phyloP scores from a whole-genome alignment of 2,113 vertebrate genomes.

The Sceloporus tristichus region DNA sequence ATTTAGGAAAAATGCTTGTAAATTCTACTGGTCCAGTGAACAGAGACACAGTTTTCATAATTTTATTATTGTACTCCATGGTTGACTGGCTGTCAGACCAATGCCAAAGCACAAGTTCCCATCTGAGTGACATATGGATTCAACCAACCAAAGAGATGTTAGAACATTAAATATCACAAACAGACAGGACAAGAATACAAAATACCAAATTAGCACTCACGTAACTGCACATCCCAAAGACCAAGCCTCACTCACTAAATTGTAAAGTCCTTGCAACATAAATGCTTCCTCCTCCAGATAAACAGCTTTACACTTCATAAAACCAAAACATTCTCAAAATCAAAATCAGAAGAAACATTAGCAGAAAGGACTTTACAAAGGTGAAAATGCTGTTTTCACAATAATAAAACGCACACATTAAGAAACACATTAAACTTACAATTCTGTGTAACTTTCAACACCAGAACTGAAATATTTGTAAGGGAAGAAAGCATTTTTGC shows the following conservation, averaged over 20 bases:
- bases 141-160: conserved; percentile 88
- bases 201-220: conserved; percentile 73
- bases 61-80: conserved; percentile 81
- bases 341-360: conserved; percentile 41
- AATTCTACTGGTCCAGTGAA: conserved; percentile 85
- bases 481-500: conserved; percentile 55
- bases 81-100: conserved; percentile 79
- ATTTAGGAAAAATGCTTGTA: conserved; percentile 73
- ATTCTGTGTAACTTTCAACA: conserved; percentile 54
- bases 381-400: conserved; percentile 24
- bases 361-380: neutral
- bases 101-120: conserved; percentile 81
- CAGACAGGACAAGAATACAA: conserved; percentile 81
- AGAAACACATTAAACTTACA: neutral
- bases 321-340: neutral
- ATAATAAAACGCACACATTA: conserved; percentile 8
- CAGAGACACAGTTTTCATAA: conserved; percentile 87
- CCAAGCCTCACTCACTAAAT: conserved; percentile 23
- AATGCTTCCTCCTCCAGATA: conserved; percentile 7
- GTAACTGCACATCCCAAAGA: neutral
- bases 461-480: conserved; percentile 37
- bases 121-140: conserved; percentile 92
- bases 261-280: neutral
- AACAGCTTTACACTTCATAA: conserved; percentile 49
- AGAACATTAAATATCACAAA: conserved; percentile 82